phyloP scores from a whole-genome alignment of 2,888 invertebrate species.

The Esperia sulphurella region DNA sequence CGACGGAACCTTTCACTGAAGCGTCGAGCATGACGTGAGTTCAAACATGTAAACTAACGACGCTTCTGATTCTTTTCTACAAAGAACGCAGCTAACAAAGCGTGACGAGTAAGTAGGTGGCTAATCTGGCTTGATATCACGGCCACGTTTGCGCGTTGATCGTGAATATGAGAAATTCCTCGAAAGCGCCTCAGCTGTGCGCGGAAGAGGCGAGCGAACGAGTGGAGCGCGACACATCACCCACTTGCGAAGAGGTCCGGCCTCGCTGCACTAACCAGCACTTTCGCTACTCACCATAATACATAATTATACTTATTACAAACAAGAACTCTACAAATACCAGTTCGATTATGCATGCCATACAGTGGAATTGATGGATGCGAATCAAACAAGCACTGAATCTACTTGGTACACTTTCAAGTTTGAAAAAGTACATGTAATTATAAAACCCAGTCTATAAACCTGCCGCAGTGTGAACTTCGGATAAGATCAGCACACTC shows the following conservation, averaged over 20 bases:
- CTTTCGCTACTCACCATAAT: conserved; percentile 51
- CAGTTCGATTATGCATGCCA: neutral
- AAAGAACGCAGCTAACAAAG: conserved; percentile 37
- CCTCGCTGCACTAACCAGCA: conserved; percentile 30
- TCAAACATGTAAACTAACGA: conserved; percentile 9
- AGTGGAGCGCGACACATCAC: conserved; percentile 63
- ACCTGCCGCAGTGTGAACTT: neutral
- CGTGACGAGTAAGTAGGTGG: conserved; percentile 32
- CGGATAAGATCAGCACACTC: neutral
- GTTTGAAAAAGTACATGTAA: neutral
- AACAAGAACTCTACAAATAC: neutral
- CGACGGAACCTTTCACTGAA: conserved; percentile 31
- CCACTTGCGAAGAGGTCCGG: conserved; percentile 39
- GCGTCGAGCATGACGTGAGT: conserved; percentile 20
- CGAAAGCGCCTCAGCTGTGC: conserved; percentile 46
- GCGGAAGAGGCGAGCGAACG: conserved; percentile 38
- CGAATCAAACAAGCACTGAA: neutral
- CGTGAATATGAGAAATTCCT: conserved; percentile 47
- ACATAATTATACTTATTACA: neutral
- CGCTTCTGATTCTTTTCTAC: conserved; percentile 20
- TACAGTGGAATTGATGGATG: neutral
- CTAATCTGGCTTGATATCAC: conserved; percentile 37
- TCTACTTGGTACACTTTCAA: neutral
- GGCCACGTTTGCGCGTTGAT: conserved; percentile 32
- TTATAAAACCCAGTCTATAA: neutral